Evolutionary conservation across 2,113 vertebrate species (phyloP), one percentile per base, ranked within the genome.

Genomic region (Brachionichthys hirsutus): DNA sequence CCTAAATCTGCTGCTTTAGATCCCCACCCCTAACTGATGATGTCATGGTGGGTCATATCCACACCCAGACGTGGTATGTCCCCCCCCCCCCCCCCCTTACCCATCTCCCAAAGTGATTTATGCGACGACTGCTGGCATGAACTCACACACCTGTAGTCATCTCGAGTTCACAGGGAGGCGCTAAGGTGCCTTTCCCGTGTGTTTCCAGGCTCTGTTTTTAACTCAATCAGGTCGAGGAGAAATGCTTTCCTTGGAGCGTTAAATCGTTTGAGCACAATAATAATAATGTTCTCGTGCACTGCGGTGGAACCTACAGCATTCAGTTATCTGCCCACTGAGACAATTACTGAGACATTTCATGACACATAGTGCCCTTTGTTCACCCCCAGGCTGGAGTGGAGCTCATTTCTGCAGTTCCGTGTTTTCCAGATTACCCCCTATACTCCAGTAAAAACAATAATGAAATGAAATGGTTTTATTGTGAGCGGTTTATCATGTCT

Each of bases 201-300:
- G 72, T 75, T 83, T 77, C 51, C 50, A 49, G 60, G 9, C 68
- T 7, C 44, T 70, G 64, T 74, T 75, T n/a, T 78, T 58, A 73
- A 66, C 75, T 43, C 16, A 50, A 48, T 63, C 41, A 5, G 66
- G 70, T 77, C 79, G 2, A 49, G 65, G 69, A 72, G 84, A 88
- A 85, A 90, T 89, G 89, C 88, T 59, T 30, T 73, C 17, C 54
- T 68, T 11, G 3, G 40, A 65, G 72, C 75, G 73, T 75, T 76
- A 73, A 80, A 78, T 81, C 60, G 49, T 44, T 5, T 5, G 18
- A 15, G 42, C n/a, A n/a, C n/a, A 60, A 3, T 8, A 67, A 68
- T 58, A 51, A 18, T 42, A 9, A 5, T 45, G 57, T 65, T 45
- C 35, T 35, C 50, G 40, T 44, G 38, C 47, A 4, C 45, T 8